Base-by-base conservation (phyloP, 1,140 invertebrate genomes). In the Drosophila kepulauana region DNA sequence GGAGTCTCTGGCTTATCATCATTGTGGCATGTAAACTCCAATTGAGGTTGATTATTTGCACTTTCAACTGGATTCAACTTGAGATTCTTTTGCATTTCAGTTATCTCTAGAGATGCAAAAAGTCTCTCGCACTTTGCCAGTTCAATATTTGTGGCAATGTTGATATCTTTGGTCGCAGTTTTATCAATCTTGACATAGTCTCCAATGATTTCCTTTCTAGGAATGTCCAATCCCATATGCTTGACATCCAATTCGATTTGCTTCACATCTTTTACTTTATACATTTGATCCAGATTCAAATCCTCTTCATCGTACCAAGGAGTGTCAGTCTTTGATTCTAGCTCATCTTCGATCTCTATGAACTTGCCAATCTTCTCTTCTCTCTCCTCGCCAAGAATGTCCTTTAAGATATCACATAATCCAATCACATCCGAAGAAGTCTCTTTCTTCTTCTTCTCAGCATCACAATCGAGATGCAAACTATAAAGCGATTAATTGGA, bases 141-240 rank as follows among this genome's bases (percentile, higher is more conserved):
- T 11, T 61, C 56, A 0, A 67, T 11, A 15, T 46, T 46, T 6
- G 10, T 30, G 6, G 28, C 25, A 8, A 51, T 33, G 6, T 16
- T 20, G 4, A 46, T 10, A 8, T 49, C 20, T 6, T 15, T 68
- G 5, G 56, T 10, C 0, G n/a, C 13, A 3, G 49, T 25, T 13
- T 52, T 52, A 5, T 67, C 28, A 1, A 52, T 45, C 15, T 73
- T 73, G 0, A 73, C 38, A 52, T 41, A 67, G 11, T 73, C 70
- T 2, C 70, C 64, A 46, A 73, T 68, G 0, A 73, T 30, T 52
- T 64, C 62, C 16, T 68, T 57, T 3, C 54, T 67, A 52, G 15
- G 43, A 52, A 67, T 52, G 6, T 45, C 70, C 20, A 56, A 28
- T 35, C 35, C 62, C 46, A 52, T 30, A 10, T 73, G 54, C 35